Conservation (phyloP, 1,140 invertebrate species). For the Harpegnathos saltator region DNA sequence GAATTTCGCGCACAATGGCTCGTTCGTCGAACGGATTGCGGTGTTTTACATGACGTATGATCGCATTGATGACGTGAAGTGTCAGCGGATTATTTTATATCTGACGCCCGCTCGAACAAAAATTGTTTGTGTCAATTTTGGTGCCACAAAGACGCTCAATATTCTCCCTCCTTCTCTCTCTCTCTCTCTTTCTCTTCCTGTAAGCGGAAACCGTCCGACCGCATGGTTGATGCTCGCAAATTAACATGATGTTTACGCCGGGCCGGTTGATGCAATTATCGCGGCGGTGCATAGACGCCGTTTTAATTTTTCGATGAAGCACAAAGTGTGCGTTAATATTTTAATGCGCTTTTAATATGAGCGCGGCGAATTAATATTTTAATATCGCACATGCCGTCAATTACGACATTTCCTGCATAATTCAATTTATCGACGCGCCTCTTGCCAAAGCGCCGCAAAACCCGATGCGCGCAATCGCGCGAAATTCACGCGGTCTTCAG, state of each 20-base stretch:
- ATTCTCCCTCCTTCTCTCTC: neutral
- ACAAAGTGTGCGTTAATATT: slow-evolving; percentile 47
- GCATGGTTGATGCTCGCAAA: neutral
- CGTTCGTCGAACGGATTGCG: slow-evolving; percentile 3
- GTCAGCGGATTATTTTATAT: slow-evolving; percentile 19
- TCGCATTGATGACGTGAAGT: neutral
- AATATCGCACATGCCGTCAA: slow-evolving; percentile 3
- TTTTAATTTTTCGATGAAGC: slow-evolving; percentile 23
- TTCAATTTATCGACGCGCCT: slow-evolving; percentile 36
- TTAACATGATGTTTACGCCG: slow-evolving; percentile 18
- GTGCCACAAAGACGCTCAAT: neutral
- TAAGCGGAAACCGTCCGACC: neutral
- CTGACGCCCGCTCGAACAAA: neutral
- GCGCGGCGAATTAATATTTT: slow-evolving; percentile 30
- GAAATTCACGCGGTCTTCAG: neutral
- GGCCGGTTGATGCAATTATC: slow-evolving; percentile 40
- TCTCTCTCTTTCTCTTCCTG: no score
- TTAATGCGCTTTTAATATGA: slow-evolving; percentile 35
- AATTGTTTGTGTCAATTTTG: slow-evolving; percentile 10
- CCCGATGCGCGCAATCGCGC: neutral
- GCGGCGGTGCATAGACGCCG: neutral
- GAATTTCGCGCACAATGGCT: neutral
- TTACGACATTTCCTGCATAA: slow-evolving; percentile 43
- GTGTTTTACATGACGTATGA: neutral
- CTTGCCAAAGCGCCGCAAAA: neutral